These are phyloP conservation scores for Siphonodentalium dalli DNA, from an alignment of 2,888 invertebrate genomes.

Conservation along the genomic window DNA sequence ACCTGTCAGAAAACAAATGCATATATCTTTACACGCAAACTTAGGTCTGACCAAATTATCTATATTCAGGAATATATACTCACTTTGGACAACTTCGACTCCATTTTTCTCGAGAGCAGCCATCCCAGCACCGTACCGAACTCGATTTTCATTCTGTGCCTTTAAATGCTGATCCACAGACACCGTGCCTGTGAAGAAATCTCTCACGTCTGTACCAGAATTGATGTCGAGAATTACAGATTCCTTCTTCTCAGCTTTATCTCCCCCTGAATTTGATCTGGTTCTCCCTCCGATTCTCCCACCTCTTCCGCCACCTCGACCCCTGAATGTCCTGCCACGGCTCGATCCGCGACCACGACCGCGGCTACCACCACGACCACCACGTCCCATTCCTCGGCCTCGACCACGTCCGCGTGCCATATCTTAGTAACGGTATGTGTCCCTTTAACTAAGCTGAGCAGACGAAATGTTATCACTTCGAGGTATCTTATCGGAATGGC, in stretches of 20 bases:
- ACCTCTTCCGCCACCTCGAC: conserved; percentile 12
- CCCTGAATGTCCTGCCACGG: conserved; percentile 13
- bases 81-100: conserved; percentile 57
- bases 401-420: conserved; percentile 33
- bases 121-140: conserved; percentile 53
- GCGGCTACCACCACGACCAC: conserved; percentile 28
- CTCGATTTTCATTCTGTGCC: conserved; percentile 48
- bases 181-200: conserved; percentile 53
- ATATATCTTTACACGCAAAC: no score
- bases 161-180: conserved; percentile 50
- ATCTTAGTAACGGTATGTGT: conserved; percentile 3
- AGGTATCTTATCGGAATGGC: no score
- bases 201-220: conserved; percentile 43
- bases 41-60: no score
- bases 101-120: conserved; percentile 47
- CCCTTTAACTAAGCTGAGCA: no score
- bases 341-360: conserved; percentile 29
- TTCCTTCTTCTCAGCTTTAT: conserved; percentile 9
- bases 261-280: conserved; percentile 10
- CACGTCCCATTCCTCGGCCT: conserved; percentile 27
- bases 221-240: conserved; percentile 31
- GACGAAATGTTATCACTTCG: no score
- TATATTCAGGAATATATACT: conserved; percentile 23
- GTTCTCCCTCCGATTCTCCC: conserved; percentile 4
- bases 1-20: background rate